Percentiles rank a stretch among this genome's conserved stretches.
These are phyloP conservation scores for Acholoe squamosa DNA, from an alignment of 2,888 invertebrate species.

Conservation along the genomic window DNA sequence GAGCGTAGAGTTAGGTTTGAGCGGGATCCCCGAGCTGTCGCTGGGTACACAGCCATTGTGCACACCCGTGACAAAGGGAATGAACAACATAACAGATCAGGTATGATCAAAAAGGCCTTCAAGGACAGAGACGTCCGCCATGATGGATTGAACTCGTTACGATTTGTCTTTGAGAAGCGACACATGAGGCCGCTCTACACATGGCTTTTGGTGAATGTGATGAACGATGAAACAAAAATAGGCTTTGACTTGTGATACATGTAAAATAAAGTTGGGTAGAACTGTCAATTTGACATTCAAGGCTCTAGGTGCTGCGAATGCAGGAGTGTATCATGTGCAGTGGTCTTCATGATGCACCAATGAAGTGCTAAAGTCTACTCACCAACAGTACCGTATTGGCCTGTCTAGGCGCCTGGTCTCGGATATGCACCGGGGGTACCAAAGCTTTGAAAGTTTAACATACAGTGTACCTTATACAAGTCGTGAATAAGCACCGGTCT, in stretches of 20 bases:
- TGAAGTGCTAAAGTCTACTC: too few species aligned
- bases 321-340: too few species aligned
- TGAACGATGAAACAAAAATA: slow-evolving; percentile 6
- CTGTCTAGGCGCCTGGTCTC: too few species aligned
- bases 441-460: too few species aligned
- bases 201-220: neutral
- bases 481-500: too few species aligned
- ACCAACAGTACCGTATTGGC: too few species aligned
- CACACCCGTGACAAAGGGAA: neutral
- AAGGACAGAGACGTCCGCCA: neutral
- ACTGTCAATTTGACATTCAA: too few species aligned
- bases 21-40: neutral
- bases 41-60: neutral
- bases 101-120: neutral
- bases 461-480: too few species aligned
- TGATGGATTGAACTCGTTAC: neutral
- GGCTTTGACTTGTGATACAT: neutral
- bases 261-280: too few species aligned
- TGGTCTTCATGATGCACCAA: too few species aligned
- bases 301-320: too few species aligned
- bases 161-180: neutral
- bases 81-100: neutral
- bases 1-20: neutral
- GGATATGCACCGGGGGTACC: too few species aligned
- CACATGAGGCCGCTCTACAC: neutral